Evolutionary conservation across 2,797 vertebrate species (phyloP).

Genomic region (Onychomys arenicola): DNA sequence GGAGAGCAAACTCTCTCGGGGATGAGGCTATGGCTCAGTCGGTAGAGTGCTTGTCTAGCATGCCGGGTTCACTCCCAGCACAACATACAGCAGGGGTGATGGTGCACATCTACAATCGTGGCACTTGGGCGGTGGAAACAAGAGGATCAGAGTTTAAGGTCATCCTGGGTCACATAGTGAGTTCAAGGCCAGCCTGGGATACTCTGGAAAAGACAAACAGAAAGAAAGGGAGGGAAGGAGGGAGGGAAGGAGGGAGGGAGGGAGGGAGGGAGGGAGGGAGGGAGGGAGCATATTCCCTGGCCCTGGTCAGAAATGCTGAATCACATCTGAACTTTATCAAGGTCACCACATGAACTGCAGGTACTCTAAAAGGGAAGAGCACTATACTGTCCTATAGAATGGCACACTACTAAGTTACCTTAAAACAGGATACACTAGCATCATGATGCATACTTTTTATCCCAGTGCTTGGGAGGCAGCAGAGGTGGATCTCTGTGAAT

Average conservation of each 20-base stretch:
- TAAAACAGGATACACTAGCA: slow-evolving; percentile 17
- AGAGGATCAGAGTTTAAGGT: background rate
- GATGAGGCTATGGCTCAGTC: background rate
- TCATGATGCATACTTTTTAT: background rate
- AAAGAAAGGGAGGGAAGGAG: too few relatives aligned
- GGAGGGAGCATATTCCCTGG: background rate
- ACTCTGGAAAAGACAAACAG: background rate
- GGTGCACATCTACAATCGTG: background rate
- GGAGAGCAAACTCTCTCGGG: background rate
- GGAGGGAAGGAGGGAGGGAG: background rate
- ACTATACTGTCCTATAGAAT: background rate
- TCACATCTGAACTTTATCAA: slow-evolving; percentile 54
- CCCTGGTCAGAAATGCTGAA: background rate
- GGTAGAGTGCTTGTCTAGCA: background rate
- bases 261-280: too few relatives aligned
- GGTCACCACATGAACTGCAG: background rate
- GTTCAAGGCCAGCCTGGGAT: background rate
- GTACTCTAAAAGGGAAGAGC: slow-evolving; percentile 46
- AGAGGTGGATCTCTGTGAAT: background rate
- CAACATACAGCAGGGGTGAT: background rate
- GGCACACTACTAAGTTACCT: background rate
- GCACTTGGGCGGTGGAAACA: background rate
- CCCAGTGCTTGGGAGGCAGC: background rate
- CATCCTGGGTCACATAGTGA: background rate
- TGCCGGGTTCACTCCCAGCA: background rate